phyloP scores from a whole-genome alignment of 2,113 vertebrate genomes.

The Rhea americana region DNA sequence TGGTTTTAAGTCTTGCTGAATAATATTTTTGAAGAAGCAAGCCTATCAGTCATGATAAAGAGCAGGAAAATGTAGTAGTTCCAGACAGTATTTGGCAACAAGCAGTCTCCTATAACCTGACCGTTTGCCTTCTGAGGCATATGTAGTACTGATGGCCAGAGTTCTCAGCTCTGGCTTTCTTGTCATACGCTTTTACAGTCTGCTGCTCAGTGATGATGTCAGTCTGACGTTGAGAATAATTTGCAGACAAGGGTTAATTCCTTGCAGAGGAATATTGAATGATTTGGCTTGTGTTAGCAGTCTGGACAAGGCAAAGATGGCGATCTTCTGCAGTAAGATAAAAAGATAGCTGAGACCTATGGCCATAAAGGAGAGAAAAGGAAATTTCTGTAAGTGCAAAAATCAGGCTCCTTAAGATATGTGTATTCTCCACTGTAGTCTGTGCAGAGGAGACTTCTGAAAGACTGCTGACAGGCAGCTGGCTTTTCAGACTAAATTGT shows the following conservation, averaged over 20 bases:
- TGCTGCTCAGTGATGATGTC: background rate
- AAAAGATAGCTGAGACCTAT: background rate
- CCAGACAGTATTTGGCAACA: background rate
- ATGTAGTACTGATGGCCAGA: background rate
- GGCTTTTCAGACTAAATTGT: background rate
- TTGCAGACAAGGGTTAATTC: background rate
- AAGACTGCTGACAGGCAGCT: background rate
- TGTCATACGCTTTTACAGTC: rapidly evolving
- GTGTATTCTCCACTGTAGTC: background rate
- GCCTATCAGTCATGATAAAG: background rate
- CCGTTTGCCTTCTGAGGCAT: background rate
- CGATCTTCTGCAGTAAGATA: background rate
- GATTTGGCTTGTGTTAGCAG: background rate
- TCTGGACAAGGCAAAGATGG: background rate
- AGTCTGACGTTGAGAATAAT: background rate
- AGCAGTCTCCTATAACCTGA: background rate
- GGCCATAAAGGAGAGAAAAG: background rate
- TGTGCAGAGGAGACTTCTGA: background rate
- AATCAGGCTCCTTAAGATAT: background rate
- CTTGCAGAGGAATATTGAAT: background rate
- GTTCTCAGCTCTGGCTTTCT: background rate
- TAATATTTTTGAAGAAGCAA: background rate
- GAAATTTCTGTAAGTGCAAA: background rate
- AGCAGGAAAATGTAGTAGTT: background rate
- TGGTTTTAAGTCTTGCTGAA: background rate